A percentile compares a stretch with the other conserved stretches of the same genome.
phyloP scores from a whole-genome alignment of 2,113 vertebrate species.

The Menidia beryllina region DNA sequence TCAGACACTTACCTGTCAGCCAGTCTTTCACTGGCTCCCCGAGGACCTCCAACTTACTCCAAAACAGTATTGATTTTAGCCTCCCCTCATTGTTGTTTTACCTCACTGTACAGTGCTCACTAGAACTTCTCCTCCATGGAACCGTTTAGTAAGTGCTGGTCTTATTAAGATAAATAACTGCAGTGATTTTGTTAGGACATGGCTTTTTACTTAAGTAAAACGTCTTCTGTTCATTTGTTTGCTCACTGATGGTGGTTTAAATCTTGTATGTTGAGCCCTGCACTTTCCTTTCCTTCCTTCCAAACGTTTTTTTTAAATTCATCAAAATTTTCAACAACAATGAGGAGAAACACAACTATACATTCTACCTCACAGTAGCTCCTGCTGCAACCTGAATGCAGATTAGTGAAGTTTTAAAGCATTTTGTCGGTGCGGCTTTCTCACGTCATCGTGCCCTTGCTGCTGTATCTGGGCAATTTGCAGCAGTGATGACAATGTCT shows the following conservation, averaged over 20 bases:
- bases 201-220: constrained; percentile 20
- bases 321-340: constrained; percentile 21
- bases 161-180: constrained; percentile 35
- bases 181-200: constrained; percentile 20
- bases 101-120: constrained; percentile 53
- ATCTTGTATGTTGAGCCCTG: constrained; percentile 45
- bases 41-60: constrained; percentile 54
- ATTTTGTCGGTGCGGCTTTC: constrained; percentile 48
- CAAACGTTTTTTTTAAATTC: constrained; percentile 45
- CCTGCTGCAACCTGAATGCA: constrained; percentile 65
- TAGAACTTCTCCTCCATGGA: constrained; percentile 43
- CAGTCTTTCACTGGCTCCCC: constrained; percentile 66
- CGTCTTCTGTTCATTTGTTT: constrained; percentile 38
- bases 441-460: constrained; percentile 43
- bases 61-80: constrained; percentile 70
- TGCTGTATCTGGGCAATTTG: constrained; percentile 48
- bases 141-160: constrained; percentile 29
- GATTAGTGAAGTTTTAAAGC: constrained; percentile 30
- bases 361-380: constrained; percentile 46
- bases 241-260: constrained; percentile 42
- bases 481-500: constrained; percentile 43
- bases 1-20: constrained; percentile 69
- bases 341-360: constrained; percentile 8
- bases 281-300: constrained; percentile 67
- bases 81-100: constrained; percentile 68